phyloP scores from a whole-genome alignment of 2,797 vertebrate species.

The Mus minutoides region DNA sequence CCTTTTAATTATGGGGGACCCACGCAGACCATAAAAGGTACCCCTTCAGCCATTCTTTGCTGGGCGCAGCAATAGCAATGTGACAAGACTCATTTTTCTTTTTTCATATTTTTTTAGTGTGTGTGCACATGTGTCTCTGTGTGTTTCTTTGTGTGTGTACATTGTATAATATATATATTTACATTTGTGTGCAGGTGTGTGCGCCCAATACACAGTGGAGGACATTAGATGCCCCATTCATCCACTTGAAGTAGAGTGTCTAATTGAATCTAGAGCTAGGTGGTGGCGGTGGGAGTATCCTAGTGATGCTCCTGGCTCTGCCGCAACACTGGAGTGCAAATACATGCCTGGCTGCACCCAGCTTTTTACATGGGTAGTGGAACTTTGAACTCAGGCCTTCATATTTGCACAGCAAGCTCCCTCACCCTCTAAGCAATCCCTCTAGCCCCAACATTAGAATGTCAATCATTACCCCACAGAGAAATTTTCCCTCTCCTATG shows the following conservation, averaged over 20 bases:
- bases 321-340: neutral
- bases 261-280: neutral
- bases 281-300: too few species aligned
- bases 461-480: conserved; percentile 80
- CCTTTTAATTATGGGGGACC: conserved; percentile 88
- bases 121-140: neutral
- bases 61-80: conserved; percentile 74
- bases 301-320: neutral
- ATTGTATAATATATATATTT: neutral
- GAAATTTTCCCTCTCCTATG: conserved; percentile 49
- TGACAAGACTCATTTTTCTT: conserved; percentile 68
- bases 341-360: neutral
- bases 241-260: neutral
- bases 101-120: neutral
- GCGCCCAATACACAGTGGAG: neutral
- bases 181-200: neutral
- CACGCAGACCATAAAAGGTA: conserved; percentile 76
- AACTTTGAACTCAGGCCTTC: neutral
- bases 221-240: too few species aligned
- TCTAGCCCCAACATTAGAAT: conserved; percentile 35
- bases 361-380: neutral
- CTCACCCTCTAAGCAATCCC: neutral
- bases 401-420: neutral
- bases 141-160: neutral
- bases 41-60: conserved; percentile 63